Conservation (phyloP, 2,113 vertebrate genomes). For the Polypterus bichir region DNA sequence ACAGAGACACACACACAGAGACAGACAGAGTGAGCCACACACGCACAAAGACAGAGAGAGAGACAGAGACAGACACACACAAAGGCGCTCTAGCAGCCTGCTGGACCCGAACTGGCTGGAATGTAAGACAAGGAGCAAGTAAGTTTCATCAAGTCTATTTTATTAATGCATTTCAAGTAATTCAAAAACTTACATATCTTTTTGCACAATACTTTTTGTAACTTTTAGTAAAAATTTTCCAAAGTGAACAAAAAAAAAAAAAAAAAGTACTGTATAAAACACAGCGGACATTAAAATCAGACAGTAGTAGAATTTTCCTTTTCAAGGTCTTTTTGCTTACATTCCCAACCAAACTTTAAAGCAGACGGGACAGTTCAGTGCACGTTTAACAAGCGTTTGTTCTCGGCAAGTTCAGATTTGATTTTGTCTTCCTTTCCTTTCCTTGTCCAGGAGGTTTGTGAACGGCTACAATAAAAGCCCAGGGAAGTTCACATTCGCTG, state of each 20-base stretch:
- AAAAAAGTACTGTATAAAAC: conserved; percentile 78
- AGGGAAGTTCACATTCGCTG: conserved; percentile 47
- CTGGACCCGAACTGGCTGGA: no score
- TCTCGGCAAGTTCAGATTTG: no score
- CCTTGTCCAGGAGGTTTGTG: no score
- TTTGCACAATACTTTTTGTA: conserved; percentile 79
- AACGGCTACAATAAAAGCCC: conserved; percentile 28
- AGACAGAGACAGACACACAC: no score
- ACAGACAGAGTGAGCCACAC: no score
- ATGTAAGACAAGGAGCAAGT: no score
- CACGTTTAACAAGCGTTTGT: conserved; percentile 38
- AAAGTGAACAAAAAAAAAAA: conserved; percentile 60
- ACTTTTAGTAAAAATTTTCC: conserved; percentile 79
- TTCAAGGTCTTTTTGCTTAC: conserved; percentile 53
- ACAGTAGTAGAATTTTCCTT: conserved; percentile 70
- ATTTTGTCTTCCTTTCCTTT: no score
- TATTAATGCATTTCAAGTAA: conserved; percentile 95
- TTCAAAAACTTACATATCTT: conserved; percentile 81
- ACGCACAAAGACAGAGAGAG: no score
- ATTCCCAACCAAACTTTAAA: conserved; percentile 73
- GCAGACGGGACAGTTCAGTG: conserved; percentile 85
- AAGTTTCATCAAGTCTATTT: conserved; percentile 72
- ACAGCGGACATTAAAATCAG: conserved; percentile 73
- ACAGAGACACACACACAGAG: no score
- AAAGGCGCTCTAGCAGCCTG: no score